Evolutionary conservation across 1,140 invertebrate species (phyloP).

Genomic region (Metopolophium dirhodum): DNA sequence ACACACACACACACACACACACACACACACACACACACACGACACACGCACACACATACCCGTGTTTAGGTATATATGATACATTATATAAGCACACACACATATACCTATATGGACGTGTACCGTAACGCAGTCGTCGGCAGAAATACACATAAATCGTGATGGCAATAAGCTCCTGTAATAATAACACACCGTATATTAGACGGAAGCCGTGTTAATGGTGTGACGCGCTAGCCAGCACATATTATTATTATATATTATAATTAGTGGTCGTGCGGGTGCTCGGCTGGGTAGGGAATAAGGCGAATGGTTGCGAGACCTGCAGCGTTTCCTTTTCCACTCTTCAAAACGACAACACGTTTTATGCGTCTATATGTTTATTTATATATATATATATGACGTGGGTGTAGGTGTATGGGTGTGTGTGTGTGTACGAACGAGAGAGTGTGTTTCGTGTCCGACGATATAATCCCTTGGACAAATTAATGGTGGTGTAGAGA

Average conservation of each 20-base stretch:
- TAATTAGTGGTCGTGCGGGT: slow-evolving; percentile 1
- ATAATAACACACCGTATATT: background rate
- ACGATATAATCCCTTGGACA: slow-evolving; percentile 1
- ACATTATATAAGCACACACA: background rate
- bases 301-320: background rate
- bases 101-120: background rate
- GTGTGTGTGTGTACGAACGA: background rate
- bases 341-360: background rate
- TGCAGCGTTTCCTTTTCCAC: background rate
- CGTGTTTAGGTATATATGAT: background rate
- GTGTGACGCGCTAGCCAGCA: background rate
- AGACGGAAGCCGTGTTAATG: background rate
- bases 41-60: background rate
- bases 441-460: background rate
- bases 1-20: background rate
- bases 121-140: background rate
- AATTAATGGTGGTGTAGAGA: background rate
- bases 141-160: slow-evolving; percentile 34
- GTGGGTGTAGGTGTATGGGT: background rate
- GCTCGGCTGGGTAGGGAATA: background rate
- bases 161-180: slow-evolving; percentile 34
- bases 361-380: background rate
- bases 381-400: background rate
- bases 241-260: slow-evolving; percentile 1
- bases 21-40: too few species aligned